Conservation (phyloP, 2,797 vertebrate species). For the Gobio occitaniae region DNA sequence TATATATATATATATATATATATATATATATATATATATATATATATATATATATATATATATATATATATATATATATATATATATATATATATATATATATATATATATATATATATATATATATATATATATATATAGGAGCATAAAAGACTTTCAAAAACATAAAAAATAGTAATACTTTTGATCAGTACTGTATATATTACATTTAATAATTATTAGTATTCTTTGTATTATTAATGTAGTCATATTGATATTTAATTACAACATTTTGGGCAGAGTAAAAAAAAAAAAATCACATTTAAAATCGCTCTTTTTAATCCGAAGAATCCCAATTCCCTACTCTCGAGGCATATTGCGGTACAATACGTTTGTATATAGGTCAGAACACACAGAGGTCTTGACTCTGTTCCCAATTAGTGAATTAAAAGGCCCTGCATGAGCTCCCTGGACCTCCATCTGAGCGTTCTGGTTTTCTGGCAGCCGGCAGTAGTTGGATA, state of each 20-base stretch:
- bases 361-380: slow-evolving; percentile 15
- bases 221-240: background rate
- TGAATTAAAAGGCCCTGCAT: slow-evolving; percentile 60
- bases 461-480: slow-evolving; percentile 55
- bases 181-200: too few relatives aligned
- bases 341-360: background rate
- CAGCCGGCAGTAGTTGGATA: slow-evolving; percentile 73
- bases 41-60: too few relatives aligned
- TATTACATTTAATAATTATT: too few relatives aligned
- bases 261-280: background rate
- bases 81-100: too few relatives aligned
- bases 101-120: too few relatives aligned
- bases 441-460: slow-evolving; percentile 53
- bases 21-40: too few relatives aligned
- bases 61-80: too few relatives aligned
- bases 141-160: too few relatives aligned
- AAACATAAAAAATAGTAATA: too few relatives aligned
- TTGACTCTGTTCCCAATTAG: slow-evolving; percentile 65
- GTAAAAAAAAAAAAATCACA: background rate
- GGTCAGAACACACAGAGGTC: slow-evolving; percentile 4
- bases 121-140: too few relatives aligned
- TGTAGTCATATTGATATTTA: background rate
- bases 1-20: too few relatives aligned
- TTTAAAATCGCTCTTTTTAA: background rate
- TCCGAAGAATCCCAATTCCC: background rate